Evolutionary conservation across 2,797 vertebrate genomes (phyloP).

Genomic region (Cyclura pinguis): DNA sequence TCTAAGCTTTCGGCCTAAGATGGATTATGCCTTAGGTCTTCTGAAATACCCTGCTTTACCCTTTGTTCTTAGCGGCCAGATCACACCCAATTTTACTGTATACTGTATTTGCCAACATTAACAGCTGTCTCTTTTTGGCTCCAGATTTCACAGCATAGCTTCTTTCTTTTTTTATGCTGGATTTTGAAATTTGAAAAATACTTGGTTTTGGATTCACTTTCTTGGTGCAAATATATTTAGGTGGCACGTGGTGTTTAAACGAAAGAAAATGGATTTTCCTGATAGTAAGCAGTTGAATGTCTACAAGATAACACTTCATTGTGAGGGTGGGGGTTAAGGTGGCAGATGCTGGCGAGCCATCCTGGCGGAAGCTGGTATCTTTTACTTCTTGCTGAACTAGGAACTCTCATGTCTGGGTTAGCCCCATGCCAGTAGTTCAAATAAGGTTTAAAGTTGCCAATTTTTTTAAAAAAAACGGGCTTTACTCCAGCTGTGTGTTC

Average conservation of each 20-base stretch:
- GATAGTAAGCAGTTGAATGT: slow-evolving; percentile 21
- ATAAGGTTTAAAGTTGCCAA: slow-evolving; percentile 18
- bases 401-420: slow-evolving; percentile 13
- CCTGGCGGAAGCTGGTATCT: slow-evolving; percentile 16
- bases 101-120: slow-evolving; percentile 40
- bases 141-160: background rate
- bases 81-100: slow-evolving; percentile 53
- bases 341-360: slow-evolving; percentile 15
- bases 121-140: slow-evolving; percentile 48
- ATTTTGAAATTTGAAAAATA: slow-evolving; percentile 43
- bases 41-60: slow-evolving; percentile 55
- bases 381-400: slow-evolving; percentile 14
- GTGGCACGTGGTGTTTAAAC: background rate
- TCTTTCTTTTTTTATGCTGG: slow-evolving; percentile 3
- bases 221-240: slow-evolving; percentile 27
- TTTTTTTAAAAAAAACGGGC: background rate
- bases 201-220: slow-evolving; percentile 21
- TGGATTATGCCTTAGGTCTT: slow-evolving; percentile 52
- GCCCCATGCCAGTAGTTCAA: slow-evolving; percentile 34
- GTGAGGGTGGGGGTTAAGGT: background rate
- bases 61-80: slow-evolving; percentile 16
- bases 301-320: slow-evolving; percentile 17
- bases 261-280: slow-evolving; percentile 25
- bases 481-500: slow-evolving; percentile 23
- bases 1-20: slow-evolving; percentile 55